phyloP scores from a whole-genome alignment of 2,888 invertebrate genomes.

The Panzeria rudis region DNA sequence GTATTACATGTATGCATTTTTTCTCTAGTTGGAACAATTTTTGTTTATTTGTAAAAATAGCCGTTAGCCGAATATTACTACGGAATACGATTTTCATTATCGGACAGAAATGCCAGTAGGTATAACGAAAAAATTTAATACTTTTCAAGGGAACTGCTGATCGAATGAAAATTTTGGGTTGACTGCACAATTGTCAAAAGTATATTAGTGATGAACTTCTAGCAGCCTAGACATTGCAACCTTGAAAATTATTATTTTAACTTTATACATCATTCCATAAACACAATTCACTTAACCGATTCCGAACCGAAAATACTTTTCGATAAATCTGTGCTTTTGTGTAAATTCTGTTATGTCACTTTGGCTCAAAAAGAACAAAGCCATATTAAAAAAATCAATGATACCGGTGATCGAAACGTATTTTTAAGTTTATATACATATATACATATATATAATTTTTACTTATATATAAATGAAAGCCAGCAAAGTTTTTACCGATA shows the following conservation, averaged over 20 bases:
- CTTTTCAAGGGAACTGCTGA: conserved; percentile 28
- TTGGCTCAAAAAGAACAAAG: neutral
- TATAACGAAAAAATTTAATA: conserved; percentile 35
- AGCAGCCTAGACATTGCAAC: neutral
- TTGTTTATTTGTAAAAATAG: neutral
- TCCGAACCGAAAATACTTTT: conserved; percentile 5
- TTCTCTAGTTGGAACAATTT: neutral
- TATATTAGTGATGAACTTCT: neutral
- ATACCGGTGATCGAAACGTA: neutral
- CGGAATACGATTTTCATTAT: neutral
- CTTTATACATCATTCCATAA: conserved; percentile 11
- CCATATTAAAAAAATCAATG: neutral
- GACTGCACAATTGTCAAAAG: neutral
- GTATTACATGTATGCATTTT: neutral
- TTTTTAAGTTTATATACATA: neutral
- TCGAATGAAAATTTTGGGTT: neutral
- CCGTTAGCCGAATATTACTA: neutral
- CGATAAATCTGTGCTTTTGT: neutral
- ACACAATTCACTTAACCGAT: conserved; percentile 25
- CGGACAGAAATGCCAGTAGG: neutral
- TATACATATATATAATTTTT: neutral
- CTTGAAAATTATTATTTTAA: conserved; percentile 36
- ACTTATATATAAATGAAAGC: neutral
- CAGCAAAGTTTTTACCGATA: neutral
- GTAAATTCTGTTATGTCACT: conserved; percentile 18